Conservation (phyloP, 2,113 vertebrate species). For the Misgurnus mizolepis region DNA sequence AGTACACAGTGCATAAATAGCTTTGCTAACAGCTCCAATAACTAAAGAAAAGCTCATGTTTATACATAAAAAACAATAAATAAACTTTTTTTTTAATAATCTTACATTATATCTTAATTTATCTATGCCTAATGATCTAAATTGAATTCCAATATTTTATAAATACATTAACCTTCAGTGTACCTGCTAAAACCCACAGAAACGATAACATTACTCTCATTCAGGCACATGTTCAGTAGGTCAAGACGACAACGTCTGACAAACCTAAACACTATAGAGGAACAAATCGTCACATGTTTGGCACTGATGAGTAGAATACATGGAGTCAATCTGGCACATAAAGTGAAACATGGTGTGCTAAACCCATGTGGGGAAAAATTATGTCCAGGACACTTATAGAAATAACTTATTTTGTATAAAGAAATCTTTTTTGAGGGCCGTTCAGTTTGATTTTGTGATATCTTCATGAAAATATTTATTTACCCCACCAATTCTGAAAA, state of each 20-base stretch:
- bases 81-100: neutral
- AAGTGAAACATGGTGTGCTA: too few relatives aligned
- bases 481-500: too few relatives aligned
- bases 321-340: too few relatives aligned
- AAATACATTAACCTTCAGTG: neutral
- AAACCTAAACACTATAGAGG: neutral
- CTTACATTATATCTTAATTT: neutral
- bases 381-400: too few relatives aligned
- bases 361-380: too few relatives aligned
- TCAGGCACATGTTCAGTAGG: neutral
- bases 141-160: neutral
- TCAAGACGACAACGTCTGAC: neutral
- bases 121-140: neutral
- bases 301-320: too few relatives aligned
- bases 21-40: neutral
- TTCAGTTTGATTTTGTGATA: too few relatives aligned
- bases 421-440: too few relatives aligned
- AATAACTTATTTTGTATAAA: too few relatives aligned
- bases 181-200: neutral
- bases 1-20: neutral
- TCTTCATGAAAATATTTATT: too few relatives aligned
- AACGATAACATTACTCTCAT: neutral
- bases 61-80: neutral
- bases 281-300: too few relatives aligned
- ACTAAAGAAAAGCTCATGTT: neutral